These are phyloP conservation scores for Tragelaphus imberbis DNA, from an alignment of 2,113 vertebrate species.

Conservation along the genomic window DNA sequence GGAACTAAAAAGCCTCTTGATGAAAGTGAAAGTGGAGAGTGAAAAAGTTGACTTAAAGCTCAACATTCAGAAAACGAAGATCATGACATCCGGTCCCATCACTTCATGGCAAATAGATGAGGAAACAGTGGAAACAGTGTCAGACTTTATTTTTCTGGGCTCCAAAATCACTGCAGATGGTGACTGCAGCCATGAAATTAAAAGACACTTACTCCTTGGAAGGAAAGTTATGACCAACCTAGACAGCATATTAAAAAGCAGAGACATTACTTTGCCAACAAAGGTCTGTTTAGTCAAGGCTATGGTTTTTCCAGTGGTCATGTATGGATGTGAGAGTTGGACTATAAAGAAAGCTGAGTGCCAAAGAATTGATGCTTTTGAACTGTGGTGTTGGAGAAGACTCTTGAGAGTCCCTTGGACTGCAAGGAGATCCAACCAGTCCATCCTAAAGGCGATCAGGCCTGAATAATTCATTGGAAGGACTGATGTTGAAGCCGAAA, in stretches of 20 bases:
- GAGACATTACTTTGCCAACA: not conserved
- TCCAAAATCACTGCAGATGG: not conserved
- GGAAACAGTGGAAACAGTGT: not conserved
- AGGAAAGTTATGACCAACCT: not conserved
- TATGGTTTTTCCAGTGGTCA: not conserved
- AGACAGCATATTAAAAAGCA: not conserved
- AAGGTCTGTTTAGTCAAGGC: not conserved
- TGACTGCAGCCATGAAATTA: not conserved
- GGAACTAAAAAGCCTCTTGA: not conserved
- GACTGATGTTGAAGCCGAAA: not conserved
- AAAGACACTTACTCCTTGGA: accelerated
- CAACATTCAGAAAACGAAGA: not conserved
- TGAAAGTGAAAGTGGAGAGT: not conserved
- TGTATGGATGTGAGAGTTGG: not conserved
- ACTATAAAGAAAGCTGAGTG: not conserved
- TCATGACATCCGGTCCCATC: not conserved
- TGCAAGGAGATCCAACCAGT: not conserved
- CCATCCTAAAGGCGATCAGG: not conserved
- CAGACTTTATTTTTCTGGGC: not conserved
- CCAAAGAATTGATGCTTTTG: too few relatives aligned
- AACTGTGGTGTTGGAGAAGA: too few relatives aligned
- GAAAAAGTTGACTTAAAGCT: not conserved
- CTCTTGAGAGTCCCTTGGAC: not conserved
- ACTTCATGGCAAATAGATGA: not conserved
- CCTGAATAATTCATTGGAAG: not conserved